Conservation (phyloP, 2,113 vertebrate genomes). For the Xiphorhynchus elegans region DNA sequence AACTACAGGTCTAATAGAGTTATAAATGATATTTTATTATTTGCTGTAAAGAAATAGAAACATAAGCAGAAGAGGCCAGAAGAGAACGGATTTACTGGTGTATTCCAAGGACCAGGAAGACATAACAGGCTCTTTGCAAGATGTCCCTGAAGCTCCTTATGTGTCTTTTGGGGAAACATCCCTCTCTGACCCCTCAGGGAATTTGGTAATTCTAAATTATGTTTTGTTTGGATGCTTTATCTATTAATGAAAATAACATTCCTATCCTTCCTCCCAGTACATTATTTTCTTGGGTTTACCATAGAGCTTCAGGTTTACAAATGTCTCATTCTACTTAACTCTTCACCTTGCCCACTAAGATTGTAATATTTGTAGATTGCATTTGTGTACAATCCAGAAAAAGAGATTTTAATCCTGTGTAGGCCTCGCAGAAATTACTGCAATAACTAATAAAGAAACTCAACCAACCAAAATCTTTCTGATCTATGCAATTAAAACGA, state of each 20-base stretch:
- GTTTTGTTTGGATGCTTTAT: not conserved
- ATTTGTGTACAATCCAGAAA: not conserved
- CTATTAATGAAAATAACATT: not conserved
- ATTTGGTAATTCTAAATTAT: not conserved
- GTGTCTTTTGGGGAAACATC: not conserved
- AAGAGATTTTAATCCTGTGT: not conserved
- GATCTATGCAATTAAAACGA: not conserved
- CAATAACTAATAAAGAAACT: not conserved
- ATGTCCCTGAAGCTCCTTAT: not conserved
- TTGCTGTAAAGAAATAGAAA: not conserved
- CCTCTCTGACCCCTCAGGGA: not conserved
- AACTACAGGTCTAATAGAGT: not conserved
- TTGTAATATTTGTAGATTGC: not conserved
- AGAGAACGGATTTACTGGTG: not conserved
- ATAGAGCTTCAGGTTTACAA: not conserved
- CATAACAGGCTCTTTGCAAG: not conserved
- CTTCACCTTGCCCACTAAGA: not conserved
- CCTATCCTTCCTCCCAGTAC: not conserved
- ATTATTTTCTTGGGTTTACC: not conserved
- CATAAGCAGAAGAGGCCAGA: not conserved
- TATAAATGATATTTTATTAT: not conserved
- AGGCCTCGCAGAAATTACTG: not conserved
- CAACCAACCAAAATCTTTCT: not conserved
- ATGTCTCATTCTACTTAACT: not conserved
- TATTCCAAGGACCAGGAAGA: not conserved